Conservation (phyloP, 2,797 vertebrate genomes). For the Fistularia tabacaria region DNA sequence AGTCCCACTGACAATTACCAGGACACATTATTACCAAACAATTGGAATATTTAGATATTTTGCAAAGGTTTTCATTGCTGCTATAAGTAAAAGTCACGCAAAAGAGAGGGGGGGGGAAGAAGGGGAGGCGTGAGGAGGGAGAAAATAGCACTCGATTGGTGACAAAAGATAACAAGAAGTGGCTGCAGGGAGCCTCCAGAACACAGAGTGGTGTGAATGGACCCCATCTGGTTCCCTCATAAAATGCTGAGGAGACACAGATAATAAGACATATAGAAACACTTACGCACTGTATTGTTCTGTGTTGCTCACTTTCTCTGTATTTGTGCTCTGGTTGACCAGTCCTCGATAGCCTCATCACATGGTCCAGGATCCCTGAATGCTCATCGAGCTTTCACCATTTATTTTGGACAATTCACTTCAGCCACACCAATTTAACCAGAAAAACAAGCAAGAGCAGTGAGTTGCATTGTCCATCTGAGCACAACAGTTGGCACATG, state of each 20-base stretch:
- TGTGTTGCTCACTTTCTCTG: constrained; percentile 19
- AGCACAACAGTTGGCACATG: no score
- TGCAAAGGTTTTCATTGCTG: no score
- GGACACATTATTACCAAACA: no score
- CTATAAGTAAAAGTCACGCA: no score
- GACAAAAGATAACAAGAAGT: constrained; percentile 85
- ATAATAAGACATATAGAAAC: constrained; percentile 56
- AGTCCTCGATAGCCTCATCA: constrained; percentile 73
- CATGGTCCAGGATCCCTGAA: constrained; percentile 73
- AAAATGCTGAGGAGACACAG: constrained; percentile 66
- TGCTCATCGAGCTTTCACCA: constrained; percentile 54
- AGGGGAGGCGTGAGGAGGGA: constrained; percentile 23
- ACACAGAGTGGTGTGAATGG: constrained; percentile 83
- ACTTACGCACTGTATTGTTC: constrained; percentile 16
- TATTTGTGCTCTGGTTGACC: constrained; percentile 50
- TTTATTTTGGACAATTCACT: constrained; percentile 54
- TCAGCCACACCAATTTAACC: constrained; percentile 78
- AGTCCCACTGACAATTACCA: no score
- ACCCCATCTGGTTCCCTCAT: constrained; percentile 80
- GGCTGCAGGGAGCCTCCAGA: constrained; percentile 80
- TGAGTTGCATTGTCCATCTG: constrained; percentile 56
- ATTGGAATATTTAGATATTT: no score
- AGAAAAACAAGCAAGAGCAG: constrained; percentile 70
- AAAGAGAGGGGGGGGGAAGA: constrained; percentile 9
- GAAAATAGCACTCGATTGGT: constrained; percentile 79